A percentile compares a stretch with the other conserved stretches of the same genome.
These are phyloP conservation scores for Numenius phaeopus DNA, from an alignment of 2,797 vertebrate species.

Conservation along the genomic window DNA sequence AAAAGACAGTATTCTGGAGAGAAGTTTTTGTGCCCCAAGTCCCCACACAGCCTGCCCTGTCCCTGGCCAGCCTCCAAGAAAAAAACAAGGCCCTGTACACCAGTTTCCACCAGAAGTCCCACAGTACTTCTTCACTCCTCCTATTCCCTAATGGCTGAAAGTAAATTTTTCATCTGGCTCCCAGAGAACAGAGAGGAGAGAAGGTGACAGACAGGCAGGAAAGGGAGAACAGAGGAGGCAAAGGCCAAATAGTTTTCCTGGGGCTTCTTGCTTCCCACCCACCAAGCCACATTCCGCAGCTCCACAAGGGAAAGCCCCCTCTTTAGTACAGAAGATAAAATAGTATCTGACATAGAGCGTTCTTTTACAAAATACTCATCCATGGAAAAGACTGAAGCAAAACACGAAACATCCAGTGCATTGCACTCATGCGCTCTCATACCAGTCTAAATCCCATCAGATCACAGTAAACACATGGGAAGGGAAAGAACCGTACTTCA, in stretches of 20 bases:
- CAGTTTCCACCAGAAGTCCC: constrained; percentile 33
- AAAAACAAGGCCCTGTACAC: neutral
- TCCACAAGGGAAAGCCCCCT: neutral
- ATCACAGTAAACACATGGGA: neutral
- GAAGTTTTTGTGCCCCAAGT: neutral
- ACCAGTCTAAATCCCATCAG: neutral
- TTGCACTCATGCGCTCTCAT: accelerated
- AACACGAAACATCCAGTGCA: neutral
- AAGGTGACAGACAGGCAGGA: constrained; percentile 29
- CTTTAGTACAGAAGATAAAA: neutral
- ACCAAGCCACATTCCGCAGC: constrained; percentile 42
- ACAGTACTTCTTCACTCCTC: constrained; percentile 22
- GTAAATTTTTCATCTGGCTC: constrained; percentile 31
- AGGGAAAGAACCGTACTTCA: neutral
- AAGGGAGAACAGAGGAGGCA: constrained; percentile 14
- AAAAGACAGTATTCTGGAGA: neutral
- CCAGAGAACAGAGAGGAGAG: constrained; percentile 10
- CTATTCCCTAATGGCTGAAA: constrained; percentile 50
- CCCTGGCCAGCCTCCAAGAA: constrained; percentile 25
- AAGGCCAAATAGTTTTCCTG: constrained; percentile 26
- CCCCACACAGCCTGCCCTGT: neutral
- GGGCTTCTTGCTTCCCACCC: constrained; percentile 50
- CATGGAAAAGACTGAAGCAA: neutral
- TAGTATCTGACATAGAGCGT: neutral
- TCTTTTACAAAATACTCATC: neutral